Conservation (phyloP, 35 echinoderm and acorn worm genomes). For the Stichopus chloronotus region DNA sequence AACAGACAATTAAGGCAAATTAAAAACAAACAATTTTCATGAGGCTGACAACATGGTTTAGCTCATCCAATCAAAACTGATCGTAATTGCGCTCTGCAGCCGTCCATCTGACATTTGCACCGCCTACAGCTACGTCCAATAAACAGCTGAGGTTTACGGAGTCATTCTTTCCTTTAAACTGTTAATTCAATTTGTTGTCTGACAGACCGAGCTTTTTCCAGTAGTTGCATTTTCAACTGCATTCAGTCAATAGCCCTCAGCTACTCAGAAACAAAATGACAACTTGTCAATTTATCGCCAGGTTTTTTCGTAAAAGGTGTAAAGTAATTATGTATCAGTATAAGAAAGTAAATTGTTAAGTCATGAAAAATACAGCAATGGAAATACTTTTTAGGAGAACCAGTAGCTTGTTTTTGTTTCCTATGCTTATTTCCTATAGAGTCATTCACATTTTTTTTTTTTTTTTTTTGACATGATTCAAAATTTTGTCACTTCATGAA, state of each 20-base stretch:
- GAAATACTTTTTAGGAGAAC: too few species aligned
- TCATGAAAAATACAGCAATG: too few species aligned
- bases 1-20: conserved; percentile 39
- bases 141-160: conserved; percentile 29
- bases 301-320: not conserved
- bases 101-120: conserved; percentile 41
- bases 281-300: conserved; percentile 30
- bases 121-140: conserved; percentile 21
- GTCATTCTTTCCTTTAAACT: not conserved
- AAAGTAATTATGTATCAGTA: too few species aligned
- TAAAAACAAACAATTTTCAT: conserved; percentile 30
- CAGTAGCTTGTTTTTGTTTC: too few species aligned
- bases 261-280: conserved; percentile 27
- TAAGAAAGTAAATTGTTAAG: too few species aligned
- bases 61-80: conserved; percentile 37
- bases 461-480: too few species aligned
- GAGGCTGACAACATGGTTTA: conserved; percentile 35
- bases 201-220: not conserved
- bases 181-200: conserved; percentile 35
- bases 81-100: conserved; percentile 13
- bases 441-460: too few species aligned
- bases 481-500: too few species aligned
- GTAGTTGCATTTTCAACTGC: not conserved
- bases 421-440: too few species aligned
- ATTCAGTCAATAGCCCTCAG: conserved; percentile 17